Percentiles rank a stretch among this genome's conserved stretches.
phyloP scores from a whole-genome alignment of 2,888 invertebrate species.

The Tillus elongatus region DNA sequence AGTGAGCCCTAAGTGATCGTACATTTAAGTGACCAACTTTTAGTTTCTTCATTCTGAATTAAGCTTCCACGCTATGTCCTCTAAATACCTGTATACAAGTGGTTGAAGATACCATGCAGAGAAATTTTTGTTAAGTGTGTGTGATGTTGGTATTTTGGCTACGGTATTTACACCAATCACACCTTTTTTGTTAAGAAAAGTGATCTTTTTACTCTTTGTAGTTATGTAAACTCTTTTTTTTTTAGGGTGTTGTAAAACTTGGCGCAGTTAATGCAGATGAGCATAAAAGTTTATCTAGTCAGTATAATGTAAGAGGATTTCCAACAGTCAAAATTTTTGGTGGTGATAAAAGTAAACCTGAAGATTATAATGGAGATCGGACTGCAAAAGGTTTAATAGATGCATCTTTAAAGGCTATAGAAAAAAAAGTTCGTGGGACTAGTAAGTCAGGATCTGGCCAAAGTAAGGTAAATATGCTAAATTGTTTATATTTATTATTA shows the following conservation, averaged over 20 bases:
- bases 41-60: no score
- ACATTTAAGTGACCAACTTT: no score
- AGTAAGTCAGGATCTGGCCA: constrained; percentile 28
- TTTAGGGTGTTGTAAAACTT: constrained; percentile 82
- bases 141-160: no score
- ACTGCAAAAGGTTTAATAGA: constrained; percentile 82
- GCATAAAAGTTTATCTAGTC: constrained; percentile 68
- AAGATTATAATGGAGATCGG: constrained; percentile 75
- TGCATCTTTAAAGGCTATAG: constrained; percentile 68
- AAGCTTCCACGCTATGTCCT: no score
- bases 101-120: no score
- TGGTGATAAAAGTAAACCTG: constrained; percentile 69
- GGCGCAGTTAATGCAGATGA: constrained; percentile 91
- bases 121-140: no score
- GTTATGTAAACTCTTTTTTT: constrained; percentile 16
- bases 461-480: constrained; percentile 23
- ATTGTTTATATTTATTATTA: no score
- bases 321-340: constrained; percentile 95
- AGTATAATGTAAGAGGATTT: constrained; percentile 81
- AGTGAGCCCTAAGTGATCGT: no score
- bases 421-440: constrained; percentile 58
- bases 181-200: constrained; percentile 3
- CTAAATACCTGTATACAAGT: no score
- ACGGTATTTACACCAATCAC: no score
- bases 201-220: neutral